Conservation (phyloP, 92 coral and sea anemone species). For the Zoanthus solanderi region DNA sequence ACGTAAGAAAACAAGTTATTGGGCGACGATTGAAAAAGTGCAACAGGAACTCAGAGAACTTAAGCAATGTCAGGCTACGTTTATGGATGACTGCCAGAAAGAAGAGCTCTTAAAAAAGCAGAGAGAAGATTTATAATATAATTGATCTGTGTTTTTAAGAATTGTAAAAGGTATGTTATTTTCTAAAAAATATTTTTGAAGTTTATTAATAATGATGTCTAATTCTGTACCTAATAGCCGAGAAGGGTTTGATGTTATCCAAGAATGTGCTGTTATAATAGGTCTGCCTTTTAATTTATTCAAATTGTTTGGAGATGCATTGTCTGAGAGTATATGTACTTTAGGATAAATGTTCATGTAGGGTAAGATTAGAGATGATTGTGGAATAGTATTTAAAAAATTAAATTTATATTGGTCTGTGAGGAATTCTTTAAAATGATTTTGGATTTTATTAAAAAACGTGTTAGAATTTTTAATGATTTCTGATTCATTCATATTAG, state of each 20-base stretch:
- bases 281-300: slow-evolving; percentile 41
- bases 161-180: slow-evolving; percentile 40
- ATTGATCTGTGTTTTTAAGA: slow-evolving; percentile 45
- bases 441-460: background rate
- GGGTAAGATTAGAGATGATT: background rate
- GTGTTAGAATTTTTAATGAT: background rate
- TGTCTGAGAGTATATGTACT: background rate
- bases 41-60: too few relatives aligned
- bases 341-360: background rate
- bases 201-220: slow-evolving; percentile 49
- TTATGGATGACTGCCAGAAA: too few relatives aligned
- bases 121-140: background rate
- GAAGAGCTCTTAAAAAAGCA: too few relatives aligned
- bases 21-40: too few relatives aligned
- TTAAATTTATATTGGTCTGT: background rate
- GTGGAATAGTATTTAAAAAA: background rate
- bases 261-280: slow-evolving; percentile 50
- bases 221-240: slow-evolving; percentile 38
- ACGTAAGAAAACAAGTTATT: too few relatives aligned
- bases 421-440: background rate
- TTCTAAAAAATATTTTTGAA: slow-evolving; percentile 38
- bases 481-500: background rate
- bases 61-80: too few relatives aligned
- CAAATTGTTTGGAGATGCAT: background rate
- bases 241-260: slow-evolving; percentile 64